Conservation (phyloP, 2,797 vertebrate genomes). For the Pseudochaenichthys georgianus region DNA sequence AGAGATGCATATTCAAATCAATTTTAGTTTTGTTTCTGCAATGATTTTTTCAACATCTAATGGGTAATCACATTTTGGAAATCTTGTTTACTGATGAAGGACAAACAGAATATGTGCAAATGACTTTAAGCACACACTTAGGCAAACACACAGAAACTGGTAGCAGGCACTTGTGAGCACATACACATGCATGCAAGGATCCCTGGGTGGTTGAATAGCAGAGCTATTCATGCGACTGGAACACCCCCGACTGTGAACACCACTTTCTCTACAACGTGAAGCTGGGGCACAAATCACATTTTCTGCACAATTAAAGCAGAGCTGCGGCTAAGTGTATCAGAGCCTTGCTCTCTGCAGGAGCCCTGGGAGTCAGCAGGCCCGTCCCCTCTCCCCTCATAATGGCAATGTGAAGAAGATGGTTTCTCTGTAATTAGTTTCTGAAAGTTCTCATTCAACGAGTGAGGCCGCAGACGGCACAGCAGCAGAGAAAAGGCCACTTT, state of each 20-base stretch:
- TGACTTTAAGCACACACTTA: slow-evolving; percentile 60
- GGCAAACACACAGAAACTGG: slow-evolving; percentile 40
- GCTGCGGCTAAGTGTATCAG: slow-evolving; percentile 84
- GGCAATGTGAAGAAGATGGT: slow-evolving; percentile 87
- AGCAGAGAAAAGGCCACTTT: slow-evolving; percentile 73
- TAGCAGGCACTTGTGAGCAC: slow-evolving; percentile 34
- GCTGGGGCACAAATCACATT: slow-evolving; percentile 88
- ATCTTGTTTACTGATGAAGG: slow-evolving; percentile 74
- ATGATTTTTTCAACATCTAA: slow-evolving; percentile 34
- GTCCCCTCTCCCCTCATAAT: slow-evolving; percentile 80
- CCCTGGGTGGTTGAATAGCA: slow-evolving; percentile 81
- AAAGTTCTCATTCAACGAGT: slow-evolving; percentile 83
- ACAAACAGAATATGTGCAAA: slow-evolving; percentile 67
- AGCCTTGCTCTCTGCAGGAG: slow-evolving; percentile 75
- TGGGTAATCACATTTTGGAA: slow-evolving; percentile 65
- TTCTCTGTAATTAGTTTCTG: slow-evolving; percentile 87
- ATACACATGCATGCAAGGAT: slow-evolving; percentile 48
- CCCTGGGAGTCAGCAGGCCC: slow-evolving; percentile 78
- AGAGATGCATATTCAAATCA: slow-evolving; percentile 28
- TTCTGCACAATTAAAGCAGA: slow-evolving; percentile 90
- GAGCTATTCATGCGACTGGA: slow-evolving; percentile 82
- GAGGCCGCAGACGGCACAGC: slow-evolving; percentile 66
- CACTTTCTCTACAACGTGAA: slow-evolving; percentile 85
- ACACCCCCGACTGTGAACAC: slow-evolving; percentile 82
- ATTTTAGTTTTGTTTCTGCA: slow-evolving; percentile 27